A percentile compares a stretch with the other conserved stretches of the same genome.
These are phyloP conservation scores for Riparia riparia DNA, from an alignment of 2,113 vertebrate species.

Conservation along the genomic window DNA sequence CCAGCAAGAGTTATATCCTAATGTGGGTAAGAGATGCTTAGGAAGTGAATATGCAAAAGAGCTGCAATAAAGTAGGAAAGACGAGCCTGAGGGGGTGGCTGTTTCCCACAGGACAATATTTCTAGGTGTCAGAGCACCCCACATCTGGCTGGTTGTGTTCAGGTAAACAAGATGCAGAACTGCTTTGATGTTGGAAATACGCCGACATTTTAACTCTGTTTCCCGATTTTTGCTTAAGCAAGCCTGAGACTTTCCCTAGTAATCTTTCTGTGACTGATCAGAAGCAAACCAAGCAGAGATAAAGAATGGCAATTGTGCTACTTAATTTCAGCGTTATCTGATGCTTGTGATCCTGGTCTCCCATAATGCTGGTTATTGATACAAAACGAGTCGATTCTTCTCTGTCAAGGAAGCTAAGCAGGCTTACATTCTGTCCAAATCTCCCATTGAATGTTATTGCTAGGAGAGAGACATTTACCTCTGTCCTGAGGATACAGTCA, in stretches of 20 bases:
- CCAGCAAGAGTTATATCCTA: not conserved
- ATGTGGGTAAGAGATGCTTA: not conserved
- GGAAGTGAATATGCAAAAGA: constrained; percentile 16
- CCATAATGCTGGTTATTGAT: not conserved
- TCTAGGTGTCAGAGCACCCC: not conserved
- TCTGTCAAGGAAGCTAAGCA: not conserved
- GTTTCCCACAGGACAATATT: not conserved
- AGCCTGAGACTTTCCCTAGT: not conserved
- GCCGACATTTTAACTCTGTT: not conserved
- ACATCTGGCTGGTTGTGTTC: not conserved
- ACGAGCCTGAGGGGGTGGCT: not conserved
- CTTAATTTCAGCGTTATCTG: not conserved
- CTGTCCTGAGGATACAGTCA: not conserved
- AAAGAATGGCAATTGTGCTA: not conserved
- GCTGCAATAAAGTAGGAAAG: not conserved
- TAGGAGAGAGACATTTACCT: not conserved
- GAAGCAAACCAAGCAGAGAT: not conserved
- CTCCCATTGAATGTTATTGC: not conserved
- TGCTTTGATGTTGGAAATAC: not conserved
- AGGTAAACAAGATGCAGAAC: not conserved
- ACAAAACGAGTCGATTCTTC: not conserved
- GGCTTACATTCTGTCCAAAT: not conserved
- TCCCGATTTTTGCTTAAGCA: not conserved
- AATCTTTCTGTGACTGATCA: not conserved
- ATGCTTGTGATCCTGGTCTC: not conserved